phyloP scores from a whole-genome alignment of 2,888 invertebrate genomes.

The Sinotaia quadrata region DNA sequence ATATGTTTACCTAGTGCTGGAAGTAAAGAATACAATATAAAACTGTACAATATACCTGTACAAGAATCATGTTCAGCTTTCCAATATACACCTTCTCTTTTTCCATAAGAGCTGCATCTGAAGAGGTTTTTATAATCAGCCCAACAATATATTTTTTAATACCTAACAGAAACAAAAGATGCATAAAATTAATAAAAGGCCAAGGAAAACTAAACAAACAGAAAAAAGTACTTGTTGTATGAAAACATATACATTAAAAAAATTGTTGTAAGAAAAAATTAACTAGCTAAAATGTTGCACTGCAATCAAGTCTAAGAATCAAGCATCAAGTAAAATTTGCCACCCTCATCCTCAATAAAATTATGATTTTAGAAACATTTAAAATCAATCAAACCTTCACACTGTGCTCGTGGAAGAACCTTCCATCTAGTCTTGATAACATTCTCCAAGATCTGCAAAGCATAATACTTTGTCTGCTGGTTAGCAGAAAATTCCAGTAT shows the following conservation, averaged over 20 bases:
- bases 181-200: too few species aligned
- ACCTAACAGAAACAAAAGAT: slow-evolving; percentile 76
- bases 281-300: too few species aligned
- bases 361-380: too few species aligned
- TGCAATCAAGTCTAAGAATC: too few species aligned
- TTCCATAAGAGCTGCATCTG: slow-evolving; percentile 90
- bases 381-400: slow-evolving; percentile 79
- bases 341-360: too few species aligned
- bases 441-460: slow-evolving; percentile 98
- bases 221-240: too few species aligned
- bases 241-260: too few species aligned
- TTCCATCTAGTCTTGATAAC: slow-evolving; percentile 99
- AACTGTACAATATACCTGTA: slow-evolving; percentile 79
- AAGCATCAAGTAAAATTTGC: too few species aligned
- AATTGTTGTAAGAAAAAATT: too few species aligned
- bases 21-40: not conserved
- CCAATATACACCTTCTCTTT: slow-evolving; percentile 96
- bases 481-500: slow-evolving; percentile 96
- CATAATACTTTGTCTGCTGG: slow-evolving; percentile 99
- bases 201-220: too few species aligned
- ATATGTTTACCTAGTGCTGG: too few species aligned
- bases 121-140: slow-evolving; percentile 97
- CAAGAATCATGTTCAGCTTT: slow-evolving; percentile 98
- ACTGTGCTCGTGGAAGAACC: slow-evolving; percentile 96
- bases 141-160: slow-evolving; percentile 99